Percentiles rank a stretch among this genome's conserved stretches.
Conservation (phyloP, 2,113 vertebrate genomes). For the Lichenostomus cassidix region DNA sequence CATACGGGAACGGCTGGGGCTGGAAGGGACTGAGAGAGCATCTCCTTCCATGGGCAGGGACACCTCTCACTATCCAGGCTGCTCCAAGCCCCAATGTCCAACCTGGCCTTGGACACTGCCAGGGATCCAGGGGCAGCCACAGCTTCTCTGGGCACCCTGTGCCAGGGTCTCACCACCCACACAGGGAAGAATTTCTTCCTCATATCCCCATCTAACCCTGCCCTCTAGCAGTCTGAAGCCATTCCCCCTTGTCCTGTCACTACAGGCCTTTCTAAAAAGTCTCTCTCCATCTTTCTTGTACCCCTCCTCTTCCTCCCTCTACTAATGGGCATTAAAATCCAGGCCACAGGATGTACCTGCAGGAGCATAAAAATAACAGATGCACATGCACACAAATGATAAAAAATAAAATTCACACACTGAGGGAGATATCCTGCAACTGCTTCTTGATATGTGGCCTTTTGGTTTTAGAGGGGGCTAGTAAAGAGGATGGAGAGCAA, state of each 20-base stretch:
- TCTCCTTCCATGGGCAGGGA: background rate
- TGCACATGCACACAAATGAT: background rate
- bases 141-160: background rate
- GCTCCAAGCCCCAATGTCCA: background rate
- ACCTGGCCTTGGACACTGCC: fast-evolving
- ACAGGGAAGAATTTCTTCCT: background rate
- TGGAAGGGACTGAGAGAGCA: background rate
- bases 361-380: background rate
- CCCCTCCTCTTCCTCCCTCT: background rate
- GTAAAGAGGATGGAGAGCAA: background rate
- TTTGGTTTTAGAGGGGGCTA: background rate
- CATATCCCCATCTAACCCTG: background rate
- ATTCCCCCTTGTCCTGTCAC: background rate
- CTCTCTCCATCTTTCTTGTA: background rate
- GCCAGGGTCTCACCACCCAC: fast-evolving
- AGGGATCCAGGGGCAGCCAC: background rate
- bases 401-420: background rate
- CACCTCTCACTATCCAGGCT: background rate
- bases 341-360: background rate
- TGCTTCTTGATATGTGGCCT: background rate
- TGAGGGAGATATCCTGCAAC: background rate
- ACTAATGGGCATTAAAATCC: background rate
- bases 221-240: background rate
- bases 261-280: background rate
- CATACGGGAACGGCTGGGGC: fast-evolving